phyloP scores from a whole-genome alignment of 2,888 invertebrate genomes.

The Xiphydria camelus region DNA sequence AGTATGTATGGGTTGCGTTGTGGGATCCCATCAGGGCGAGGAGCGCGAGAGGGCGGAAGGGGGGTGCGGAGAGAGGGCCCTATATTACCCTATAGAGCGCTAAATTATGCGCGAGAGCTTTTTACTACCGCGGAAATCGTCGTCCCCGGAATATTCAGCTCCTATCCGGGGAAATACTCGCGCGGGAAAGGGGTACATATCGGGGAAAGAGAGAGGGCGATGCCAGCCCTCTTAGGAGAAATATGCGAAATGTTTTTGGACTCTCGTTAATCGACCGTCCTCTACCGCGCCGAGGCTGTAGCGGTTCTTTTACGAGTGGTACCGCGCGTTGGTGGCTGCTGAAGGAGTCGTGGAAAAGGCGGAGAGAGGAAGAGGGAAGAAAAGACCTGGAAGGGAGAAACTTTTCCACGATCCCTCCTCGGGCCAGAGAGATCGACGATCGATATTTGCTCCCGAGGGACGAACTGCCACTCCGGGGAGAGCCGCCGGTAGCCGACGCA shows the following conservation, averaged over 20 bases:
- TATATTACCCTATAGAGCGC: slow-evolving; percentile 51
- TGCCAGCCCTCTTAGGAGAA: too few relatives aligned
- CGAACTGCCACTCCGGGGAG: slow-evolving; percentile 9
- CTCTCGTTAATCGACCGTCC: too few relatives aligned
- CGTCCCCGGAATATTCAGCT: slow-evolving; percentile 14
- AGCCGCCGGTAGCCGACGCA: not conserved
- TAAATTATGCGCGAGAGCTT: slow-evolving; percentile 53
- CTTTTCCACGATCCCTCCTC: too few relatives aligned
- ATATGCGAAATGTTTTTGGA: too few relatives aligned
- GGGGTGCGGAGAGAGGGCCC: slow-evolving; percentile 13
- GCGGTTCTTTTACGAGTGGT: too few relatives aligned
- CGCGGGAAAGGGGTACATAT: slow-evolving; percentile 13
- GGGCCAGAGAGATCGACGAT: not conserved
- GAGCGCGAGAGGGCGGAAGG: slow-evolving; percentile 9
- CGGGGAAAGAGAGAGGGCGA: too few relatives aligned
- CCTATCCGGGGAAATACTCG: too few relatives aligned
- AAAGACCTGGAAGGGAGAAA: too few relatives aligned
- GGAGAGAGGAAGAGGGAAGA: too few relatives aligned
- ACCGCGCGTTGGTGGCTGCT: too few relatives aligned
- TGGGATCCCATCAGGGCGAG: slow-evolving; percentile 2
- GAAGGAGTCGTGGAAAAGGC: too few relatives aligned
- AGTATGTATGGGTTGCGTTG: slow-evolving; percentile 29
- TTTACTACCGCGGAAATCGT: slow-evolving; percentile 48
- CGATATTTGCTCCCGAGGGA: slow-evolving; percentile 1
- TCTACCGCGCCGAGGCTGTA: slow-evolving; percentile 8